Base-by-base conservation (phyloP, 1,140 invertebrate species). In the Manduca sexta region DNA sequence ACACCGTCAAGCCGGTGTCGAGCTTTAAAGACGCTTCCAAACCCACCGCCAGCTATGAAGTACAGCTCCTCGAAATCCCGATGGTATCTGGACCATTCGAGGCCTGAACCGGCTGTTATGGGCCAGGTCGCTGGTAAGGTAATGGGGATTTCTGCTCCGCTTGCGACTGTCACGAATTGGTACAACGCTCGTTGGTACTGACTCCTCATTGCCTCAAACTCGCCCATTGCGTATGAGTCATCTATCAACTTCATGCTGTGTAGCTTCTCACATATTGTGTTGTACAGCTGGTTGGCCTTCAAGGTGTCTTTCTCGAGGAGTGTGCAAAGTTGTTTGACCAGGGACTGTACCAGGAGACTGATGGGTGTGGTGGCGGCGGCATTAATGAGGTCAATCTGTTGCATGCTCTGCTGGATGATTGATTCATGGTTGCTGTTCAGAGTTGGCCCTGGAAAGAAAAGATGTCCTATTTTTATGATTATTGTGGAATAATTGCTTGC, bases 1-100 rank as follows among this genome's bases (percentile, higher is more conserved):
- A 89, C 88, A 11, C 90, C 90, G 75, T 96, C 94, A 1, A 95
- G 67, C 64, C 91, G 90, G 74, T 95, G 91, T 64, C 86, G 81
- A 1, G 84, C 85, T 75, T 86, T 86, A 56, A 77, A 88, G 3
- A 89, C 92, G 56, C 87, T 81, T 8, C 92, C 92, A 80, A 95
- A 95, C 4, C 93, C 94, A 39, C 94, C 94, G 51, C 87, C 87
- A 18, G 91, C 93, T 39, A 96, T 92, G 50, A 89, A 91, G 46
- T 64, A 83, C 11, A 93, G 55, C 77, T 95, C 93, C 46, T 91
- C 87, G 86, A 94, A 95, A 64, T 94, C 93, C 58, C 88, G 85
- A n/a, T 84, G 72, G 71, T 94, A 95, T 26, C 93, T 84, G 1
- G 91, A 92, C 86, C 87, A 89, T 60, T 89, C 87, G 3, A 77